phyloP scores from a whole-genome alignment of 2,888 invertebrate species.

The Drosophila cognata region DNA sequence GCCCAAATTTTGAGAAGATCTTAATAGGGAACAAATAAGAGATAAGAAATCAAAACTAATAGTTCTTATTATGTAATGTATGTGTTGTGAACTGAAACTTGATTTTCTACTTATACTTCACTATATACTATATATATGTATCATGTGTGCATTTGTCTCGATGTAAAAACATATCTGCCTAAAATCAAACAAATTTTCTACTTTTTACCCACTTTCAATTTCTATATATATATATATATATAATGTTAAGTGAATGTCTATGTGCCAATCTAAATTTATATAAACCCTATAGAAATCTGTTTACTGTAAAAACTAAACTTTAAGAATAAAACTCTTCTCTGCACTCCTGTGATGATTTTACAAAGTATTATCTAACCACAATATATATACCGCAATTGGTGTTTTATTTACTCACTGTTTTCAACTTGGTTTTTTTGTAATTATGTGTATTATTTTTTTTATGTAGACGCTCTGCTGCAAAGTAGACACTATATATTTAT shows the following conservation, averaged over 20 bases:
- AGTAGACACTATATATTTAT: conserved; percentile 62
- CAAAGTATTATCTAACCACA: conserved; percentile 44
- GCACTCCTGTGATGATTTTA: conserved; percentile 73
- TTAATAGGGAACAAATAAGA: conserved; percentile 53
- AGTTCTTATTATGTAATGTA: conserved; percentile 41
- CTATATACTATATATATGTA: background rate
- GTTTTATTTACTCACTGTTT: conserved; percentile 42
- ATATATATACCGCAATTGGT: conserved; percentile 21
- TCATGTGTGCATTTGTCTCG: conserved; percentile 15
- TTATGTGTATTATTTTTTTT: conserved; percentile 16
- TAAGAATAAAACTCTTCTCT: conserved; percentile 69
- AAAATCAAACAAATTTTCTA: conserved; percentile 20
- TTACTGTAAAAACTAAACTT: conserved; percentile 25
- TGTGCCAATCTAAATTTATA: conserved; percentile 36
- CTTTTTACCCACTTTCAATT: conserved; percentile 19
- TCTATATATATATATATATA: conserved; percentile 17
- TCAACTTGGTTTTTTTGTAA: conserved; percentile 5
- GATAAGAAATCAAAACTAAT: conserved; percentile 16
- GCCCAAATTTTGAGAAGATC: conserved; percentile 74
- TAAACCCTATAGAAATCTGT: conserved; percentile 27
- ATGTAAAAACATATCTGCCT: conserved; percentile 56
- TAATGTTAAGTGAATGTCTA: conserved; percentile 54
- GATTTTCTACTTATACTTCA: conserved; percentile 17
- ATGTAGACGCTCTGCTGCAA: conserved; percentile 53
- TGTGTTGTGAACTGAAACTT: conserved; percentile 55